These are phyloP conservation scores for Phymatocera aterrima DNA, from an alignment of 2,888 invertebrate genomes.

Conservation along the genomic window DNA sequence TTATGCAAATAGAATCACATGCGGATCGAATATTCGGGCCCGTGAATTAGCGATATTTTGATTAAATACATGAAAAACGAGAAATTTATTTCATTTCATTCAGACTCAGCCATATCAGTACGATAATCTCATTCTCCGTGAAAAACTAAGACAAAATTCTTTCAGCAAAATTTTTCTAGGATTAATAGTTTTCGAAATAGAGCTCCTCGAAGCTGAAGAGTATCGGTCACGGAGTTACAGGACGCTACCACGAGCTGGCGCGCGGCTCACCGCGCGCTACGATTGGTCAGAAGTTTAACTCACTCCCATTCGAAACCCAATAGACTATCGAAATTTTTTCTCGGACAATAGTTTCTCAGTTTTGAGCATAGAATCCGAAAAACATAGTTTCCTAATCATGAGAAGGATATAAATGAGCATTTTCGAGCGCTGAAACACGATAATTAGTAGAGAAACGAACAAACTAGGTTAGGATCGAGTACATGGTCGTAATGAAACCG, in stretches of 20 bases:
- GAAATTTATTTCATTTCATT: not conserved
- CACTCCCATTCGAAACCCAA: constrained; percentile 1
- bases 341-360: not conserved
- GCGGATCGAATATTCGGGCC: not conserved
- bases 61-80: not conserved
- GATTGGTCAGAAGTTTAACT: not conserved
- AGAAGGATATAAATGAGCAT: not conserved
- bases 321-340: not conserved
- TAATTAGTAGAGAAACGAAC: not conserved
- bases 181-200: not conserved
- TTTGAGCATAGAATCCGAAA: not conserved
- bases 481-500: not conserved
- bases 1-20: not conserved
- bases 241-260: constrained; percentile 1
- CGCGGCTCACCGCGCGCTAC: not conserved
- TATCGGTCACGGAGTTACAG: not conserved
- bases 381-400: not conserved
- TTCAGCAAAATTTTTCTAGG: not conserved
- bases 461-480: not conserved
- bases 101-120: not conserved
- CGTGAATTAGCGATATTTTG: too few relatives aligned
- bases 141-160: not conserved
- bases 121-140: not conserved
- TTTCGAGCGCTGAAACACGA: not conserved
- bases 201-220: not conserved